Conservation (phyloP, 2,888 invertebrate species). For the Gymnocheta viridis region DNA sequence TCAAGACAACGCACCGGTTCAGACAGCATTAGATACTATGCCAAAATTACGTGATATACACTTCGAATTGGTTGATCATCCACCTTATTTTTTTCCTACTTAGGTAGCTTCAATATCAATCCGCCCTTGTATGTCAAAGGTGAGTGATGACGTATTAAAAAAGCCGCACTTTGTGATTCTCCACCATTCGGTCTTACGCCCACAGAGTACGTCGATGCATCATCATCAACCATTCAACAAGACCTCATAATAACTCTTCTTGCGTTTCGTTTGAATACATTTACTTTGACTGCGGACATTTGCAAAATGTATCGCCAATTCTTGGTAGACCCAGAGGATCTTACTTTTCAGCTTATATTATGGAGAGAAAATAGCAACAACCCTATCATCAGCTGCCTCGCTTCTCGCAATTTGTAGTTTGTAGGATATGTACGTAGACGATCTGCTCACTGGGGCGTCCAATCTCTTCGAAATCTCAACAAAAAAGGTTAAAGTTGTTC, state of each 20-base stretch:
- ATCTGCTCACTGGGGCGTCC: not conserved
- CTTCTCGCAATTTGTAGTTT: conserved; percentile 23
- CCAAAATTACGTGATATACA: no score
- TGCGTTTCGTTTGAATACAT: conserved; percentile 1
- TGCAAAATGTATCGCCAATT: conserved; percentile 21
- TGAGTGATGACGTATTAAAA: no score
- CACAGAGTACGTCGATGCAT: no score
- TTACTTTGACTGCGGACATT: conserved; percentile 5
- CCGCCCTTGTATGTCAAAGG: no score
- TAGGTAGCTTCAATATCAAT: no score
- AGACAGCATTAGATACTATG: no score
- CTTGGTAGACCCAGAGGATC: not conserved
- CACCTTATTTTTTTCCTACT: no score
- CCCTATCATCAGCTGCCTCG: not conserved
- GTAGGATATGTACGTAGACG: not conserved
- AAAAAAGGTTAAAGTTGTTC: conserved; percentile 33
- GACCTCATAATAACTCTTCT: conserved; percentile 10
- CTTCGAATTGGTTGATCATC: no score
- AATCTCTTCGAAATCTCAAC: conserved; percentile 12
- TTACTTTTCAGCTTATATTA: conserved; percentile 1
- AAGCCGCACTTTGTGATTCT: no score
- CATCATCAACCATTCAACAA: no score
- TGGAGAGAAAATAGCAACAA: not conserved
- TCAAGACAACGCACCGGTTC: no score
- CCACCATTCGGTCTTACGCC: no score